Percentiles rank a stretch among this genome's conserved stretches.
These are phyloP conservation scores for Melanogrammus aeglefinus DNA, from an alignment of 2,797 vertebrate species.

Conservation along the genomic window DNA sequence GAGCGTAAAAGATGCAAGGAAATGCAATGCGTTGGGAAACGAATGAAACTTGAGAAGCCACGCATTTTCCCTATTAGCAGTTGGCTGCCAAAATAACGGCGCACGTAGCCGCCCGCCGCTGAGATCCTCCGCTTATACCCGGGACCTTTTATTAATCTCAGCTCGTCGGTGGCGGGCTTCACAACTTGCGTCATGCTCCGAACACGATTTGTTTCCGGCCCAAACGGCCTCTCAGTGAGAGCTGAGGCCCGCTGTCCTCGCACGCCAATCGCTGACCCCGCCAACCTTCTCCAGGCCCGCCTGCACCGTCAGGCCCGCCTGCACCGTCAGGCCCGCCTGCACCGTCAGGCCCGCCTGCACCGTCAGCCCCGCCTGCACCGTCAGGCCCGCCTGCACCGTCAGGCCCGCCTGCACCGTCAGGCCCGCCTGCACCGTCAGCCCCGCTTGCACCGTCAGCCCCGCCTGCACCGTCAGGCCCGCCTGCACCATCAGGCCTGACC, in stretches of 20 bases:
- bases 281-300: too few relatives aligned
- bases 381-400: too few relatives aligned
- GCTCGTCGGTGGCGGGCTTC: conserved; percentile 4
- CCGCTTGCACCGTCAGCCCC: too few relatives aligned
- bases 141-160: conserved; percentile 47
- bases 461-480: conserved; percentile 10
- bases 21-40: conserved; percentile 67
- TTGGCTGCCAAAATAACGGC: conserved; percentile 7
- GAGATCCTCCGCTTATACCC: conserved; percentile 31
- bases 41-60: conserved; percentile 59
- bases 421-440: too few relatives aligned
- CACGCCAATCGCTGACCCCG: neutral
- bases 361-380: too few relatives aligned
- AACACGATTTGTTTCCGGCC: neutral
- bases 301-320: too few relatives aligned
- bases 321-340: too few relatives aligned
- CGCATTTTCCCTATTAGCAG: conserved; percentile 46
- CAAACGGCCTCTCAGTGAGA: conserved; percentile 18
- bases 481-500: conserved; percentile 46
- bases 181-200: neutral
- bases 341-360: too few relatives aligned
- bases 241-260: neutral
- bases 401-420: too few relatives aligned
- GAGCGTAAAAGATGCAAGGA: conserved; percentile 71
- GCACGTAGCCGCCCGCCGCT: neutral